Percentiles rank a stretch among this genome's conserved stretches.
phyloP scores from a whole-genome alignment of 2,113 vertebrate genomes.

The Rhinoderma darwinii region DNA sequence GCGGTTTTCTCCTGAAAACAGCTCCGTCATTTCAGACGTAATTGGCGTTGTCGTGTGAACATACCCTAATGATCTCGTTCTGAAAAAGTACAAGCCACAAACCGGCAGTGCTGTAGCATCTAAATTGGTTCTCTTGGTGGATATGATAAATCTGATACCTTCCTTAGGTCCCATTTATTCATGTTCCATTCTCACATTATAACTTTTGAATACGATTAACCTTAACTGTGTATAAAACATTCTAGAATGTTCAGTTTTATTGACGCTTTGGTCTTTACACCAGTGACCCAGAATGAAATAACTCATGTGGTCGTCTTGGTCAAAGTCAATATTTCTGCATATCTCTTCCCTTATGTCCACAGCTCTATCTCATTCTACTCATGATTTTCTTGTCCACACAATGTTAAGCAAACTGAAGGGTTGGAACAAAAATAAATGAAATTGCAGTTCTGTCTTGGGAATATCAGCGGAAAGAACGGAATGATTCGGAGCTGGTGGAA shows the following conservation, averaged over 20 bases:
- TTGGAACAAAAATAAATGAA: conserved; percentile 57
- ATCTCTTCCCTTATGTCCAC: background rate
- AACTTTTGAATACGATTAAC: too few relatives aligned
- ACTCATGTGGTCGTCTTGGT: background rate
- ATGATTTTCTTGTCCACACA: conserved; percentile 31
- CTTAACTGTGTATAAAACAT: background rate
- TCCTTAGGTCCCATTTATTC: background rate
- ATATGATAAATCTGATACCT: too few relatives aligned
- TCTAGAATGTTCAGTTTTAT: background rate
- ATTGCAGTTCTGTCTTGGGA: conserved; percentile 31
- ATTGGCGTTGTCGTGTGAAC: too few relatives aligned
- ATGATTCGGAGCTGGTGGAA: conserved; percentile 23
- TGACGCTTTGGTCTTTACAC: background rate
- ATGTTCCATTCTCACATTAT: background rate
- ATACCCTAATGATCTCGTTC: too few relatives aligned
- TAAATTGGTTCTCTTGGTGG: too few relatives aligned
- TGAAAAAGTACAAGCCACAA: too few relatives aligned
- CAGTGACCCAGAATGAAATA: background rate
- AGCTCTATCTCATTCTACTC: background rate
- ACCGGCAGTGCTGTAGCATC: too few relatives aligned
- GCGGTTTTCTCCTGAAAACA: too few relatives aligned
- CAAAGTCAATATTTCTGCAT: conserved; percentile 41
- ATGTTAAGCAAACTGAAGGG: conserved; percentile 56
- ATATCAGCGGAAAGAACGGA: conserved; percentile 38
- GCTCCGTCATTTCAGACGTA: too few relatives aligned